These are phyloP conservation scores for Drosophila histrio DNA, from an alignment of 2,888 invertebrate species.

Conservation along the genomic window DNA sequence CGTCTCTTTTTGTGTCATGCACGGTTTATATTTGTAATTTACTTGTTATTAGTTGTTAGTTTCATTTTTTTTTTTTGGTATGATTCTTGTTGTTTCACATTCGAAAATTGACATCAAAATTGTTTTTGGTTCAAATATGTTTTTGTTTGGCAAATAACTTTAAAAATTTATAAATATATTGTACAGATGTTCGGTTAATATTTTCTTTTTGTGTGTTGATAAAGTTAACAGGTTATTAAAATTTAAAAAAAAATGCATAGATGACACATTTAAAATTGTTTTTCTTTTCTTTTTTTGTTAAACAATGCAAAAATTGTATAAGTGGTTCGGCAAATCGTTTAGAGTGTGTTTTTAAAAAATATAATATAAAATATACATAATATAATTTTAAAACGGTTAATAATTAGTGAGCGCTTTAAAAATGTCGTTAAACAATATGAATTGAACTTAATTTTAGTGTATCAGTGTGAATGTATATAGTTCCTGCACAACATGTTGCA, in stretches of 20 bases:
- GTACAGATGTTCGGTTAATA: background rate
- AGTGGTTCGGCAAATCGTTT: background rate
- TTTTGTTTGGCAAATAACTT: slow-evolving; percentile 1
- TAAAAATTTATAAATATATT: slow-evolving; percentile 41
- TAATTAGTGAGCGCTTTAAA: slow-evolving; percentile 16
- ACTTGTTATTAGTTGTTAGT: background rate
- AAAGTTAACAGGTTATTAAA: slow-evolving; percentile 26
- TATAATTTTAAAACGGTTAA: slow-evolving; percentile 37
- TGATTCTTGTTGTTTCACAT: background rate
- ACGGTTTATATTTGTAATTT: slow-evolving; percentile 11
- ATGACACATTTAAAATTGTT: slow-evolving; percentile 46
- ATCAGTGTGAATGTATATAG: background rate
- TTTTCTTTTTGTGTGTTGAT: slow-evolving; percentile 1
- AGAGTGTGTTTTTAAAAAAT: slow-evolving; percentile 17
- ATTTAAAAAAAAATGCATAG: slow-evolving; percentile 39
- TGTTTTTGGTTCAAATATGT: background rate
- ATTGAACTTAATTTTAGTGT: background rate
- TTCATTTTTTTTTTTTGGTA: slow-evolving; percentile 1
- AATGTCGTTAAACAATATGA: slow-evolving; percentile 17
- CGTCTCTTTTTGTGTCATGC: slow-evolving; percentile 19
- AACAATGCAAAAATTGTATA: slow-evolving; percentile 2
- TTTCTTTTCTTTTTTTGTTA: background rate
- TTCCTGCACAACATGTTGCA: background rate
- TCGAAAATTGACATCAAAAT: slow-evolving; percentile 1
- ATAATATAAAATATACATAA: slow-evolving; percentile 2